These are phyloP conservation scores for Drosophila bocki DNA, from an alignment of 1,140 invertebrate genomes.

Conservation along the genomic window DNA sequence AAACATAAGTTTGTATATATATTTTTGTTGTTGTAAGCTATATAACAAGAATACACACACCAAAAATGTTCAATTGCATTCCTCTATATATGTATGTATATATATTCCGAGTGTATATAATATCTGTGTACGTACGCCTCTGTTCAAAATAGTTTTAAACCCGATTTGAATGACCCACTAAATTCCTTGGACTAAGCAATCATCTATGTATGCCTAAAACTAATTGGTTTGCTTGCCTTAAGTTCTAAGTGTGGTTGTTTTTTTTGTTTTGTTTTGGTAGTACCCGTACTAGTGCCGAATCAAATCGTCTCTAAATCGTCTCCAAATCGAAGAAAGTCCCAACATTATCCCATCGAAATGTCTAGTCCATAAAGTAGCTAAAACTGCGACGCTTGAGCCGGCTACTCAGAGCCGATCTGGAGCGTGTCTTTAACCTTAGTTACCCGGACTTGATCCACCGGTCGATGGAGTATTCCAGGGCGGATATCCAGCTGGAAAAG, in stretches of 20 bases:
- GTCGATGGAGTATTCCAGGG: conserved; percentile 97
- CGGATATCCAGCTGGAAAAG: conserved; percentile 94
- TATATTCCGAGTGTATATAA: conserved; percentile 37
- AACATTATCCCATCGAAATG: background rate
- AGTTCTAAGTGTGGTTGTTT: conserved; percentile 27
- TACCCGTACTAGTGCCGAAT: conserved; percentile 79
- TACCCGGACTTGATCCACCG: conserved; percentile 97
- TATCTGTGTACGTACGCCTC: conserved; percentile 42
- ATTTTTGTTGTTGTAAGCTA: conserved; percentile 54
- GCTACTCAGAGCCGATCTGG: conserved; percentile 64
- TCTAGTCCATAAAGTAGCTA: conserved; percentile 80
- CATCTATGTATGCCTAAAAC: conserved; percentile 57
- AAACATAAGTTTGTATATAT: conserved; percentile 76
- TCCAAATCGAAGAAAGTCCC: background rate
- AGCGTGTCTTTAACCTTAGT: conserved; percentile 85
- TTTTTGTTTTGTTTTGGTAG: conserved; percentile 49
- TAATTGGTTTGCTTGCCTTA: conserved; percentile 56
- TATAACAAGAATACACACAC: conserved; percentile 81
- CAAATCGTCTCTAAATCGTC: conserved; percentile 16
- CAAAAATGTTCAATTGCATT: conserved; percentile 62
- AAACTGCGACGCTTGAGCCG: conserved; percentile 75
- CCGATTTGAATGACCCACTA: conserved; percentile 61
- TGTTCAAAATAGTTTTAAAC: conserved; percentile 78
- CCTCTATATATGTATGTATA: conserved; percentile 28
- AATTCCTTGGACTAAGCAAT: conserved; percentile 78